A percentile compares a stretch with the other conserved stretches of the same genome.
These are phyloP conservation scores for Drosophila pegasa DNA, from an alignment of 2,888 invertebrate species.

Conservation along the genomic window DNA sequence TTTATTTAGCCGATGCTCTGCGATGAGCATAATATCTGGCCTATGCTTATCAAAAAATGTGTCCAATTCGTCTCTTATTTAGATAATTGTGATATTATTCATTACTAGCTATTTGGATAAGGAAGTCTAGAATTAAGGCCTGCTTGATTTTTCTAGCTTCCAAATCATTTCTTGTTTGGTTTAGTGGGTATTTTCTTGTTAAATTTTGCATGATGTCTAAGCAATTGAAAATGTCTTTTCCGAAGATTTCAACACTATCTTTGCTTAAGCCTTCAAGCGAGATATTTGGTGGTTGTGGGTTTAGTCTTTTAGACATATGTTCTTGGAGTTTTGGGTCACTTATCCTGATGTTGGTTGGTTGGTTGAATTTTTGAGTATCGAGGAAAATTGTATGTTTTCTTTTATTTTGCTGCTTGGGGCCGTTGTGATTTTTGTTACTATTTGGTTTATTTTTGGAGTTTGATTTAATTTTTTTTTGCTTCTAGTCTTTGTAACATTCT, in stretches of 20 bases:
- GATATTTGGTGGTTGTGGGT: not conserved
- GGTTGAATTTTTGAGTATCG: too few species aligned
- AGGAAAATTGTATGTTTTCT: too few species aligned
- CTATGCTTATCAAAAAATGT: not conserved
- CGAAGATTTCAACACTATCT: not conserved
- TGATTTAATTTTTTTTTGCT: too few species aligned
- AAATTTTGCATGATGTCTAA: not conserved
- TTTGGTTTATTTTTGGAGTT: not conserved
- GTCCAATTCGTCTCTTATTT: constrained; percentile 13
- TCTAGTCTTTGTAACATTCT: too few species aligned
- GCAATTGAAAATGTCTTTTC: not conserved
- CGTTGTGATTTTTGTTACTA: too few species aligned
- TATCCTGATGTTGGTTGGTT: too few species aligned
- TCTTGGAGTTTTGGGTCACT: not conserved
- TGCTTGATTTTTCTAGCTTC: not conserved
- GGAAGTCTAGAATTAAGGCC: not conserved
- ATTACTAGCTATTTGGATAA: constrained; percentile 7
- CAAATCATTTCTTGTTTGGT: not conserved
- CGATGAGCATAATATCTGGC: constrained; percentile 13
- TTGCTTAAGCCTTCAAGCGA: not conserved
- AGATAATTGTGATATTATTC: not conserved
- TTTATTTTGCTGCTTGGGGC: too few species aligned
- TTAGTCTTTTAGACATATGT: not conserved
- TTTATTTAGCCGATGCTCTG: not conserved
- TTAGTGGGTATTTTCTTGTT: not conserved